Evolutionary conservation across 2,113 vertebrate species (phyloP).

Genomic region (Plecturocebus donacophilus): DNA sequence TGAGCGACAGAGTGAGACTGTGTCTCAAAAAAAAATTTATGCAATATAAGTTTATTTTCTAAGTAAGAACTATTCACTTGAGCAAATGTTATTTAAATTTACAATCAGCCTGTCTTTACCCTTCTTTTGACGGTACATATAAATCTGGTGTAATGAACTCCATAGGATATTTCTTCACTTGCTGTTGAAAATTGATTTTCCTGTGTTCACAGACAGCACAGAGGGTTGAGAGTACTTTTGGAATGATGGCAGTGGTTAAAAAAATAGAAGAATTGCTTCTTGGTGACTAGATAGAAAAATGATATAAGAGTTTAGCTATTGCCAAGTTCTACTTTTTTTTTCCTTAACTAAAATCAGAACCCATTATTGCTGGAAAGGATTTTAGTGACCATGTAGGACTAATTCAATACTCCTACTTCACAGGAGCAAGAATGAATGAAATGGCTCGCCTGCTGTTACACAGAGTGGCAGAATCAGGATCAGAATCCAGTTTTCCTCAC

Average conservation of each 20-base stretch:
- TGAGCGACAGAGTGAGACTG: not conserved
- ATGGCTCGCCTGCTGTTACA: not conserved
- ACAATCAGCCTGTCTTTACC: not conserved
- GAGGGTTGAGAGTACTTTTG: not conserved
- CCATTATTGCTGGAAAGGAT: not conserved
- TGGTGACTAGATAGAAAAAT: not conserved
- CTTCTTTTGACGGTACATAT: not conserved
- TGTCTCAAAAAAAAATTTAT: not conserved
- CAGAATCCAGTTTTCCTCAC: not conserved
- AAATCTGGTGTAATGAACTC: not conserved
- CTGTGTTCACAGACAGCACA: not conserved
- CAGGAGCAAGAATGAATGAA: not conserved
- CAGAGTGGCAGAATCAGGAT: not conserved
- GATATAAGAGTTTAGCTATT: not conserved
- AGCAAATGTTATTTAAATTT: conserved; percentile 6
- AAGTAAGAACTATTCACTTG: not conserved
- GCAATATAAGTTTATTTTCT: not conserved
- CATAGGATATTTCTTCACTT: not conserved
- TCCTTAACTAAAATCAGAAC: not conserved
- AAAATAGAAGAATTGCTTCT: not conserved
- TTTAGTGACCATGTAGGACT: not conserved
- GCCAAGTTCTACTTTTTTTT: not conserved
- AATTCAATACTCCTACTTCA: not conserved
- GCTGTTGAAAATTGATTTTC: not conserved
- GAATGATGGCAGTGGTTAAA: not conserved